phyloP scores from a whole-genome alignment of 2,888 invertebrate species.

The Acleris holmiana region DNA sequence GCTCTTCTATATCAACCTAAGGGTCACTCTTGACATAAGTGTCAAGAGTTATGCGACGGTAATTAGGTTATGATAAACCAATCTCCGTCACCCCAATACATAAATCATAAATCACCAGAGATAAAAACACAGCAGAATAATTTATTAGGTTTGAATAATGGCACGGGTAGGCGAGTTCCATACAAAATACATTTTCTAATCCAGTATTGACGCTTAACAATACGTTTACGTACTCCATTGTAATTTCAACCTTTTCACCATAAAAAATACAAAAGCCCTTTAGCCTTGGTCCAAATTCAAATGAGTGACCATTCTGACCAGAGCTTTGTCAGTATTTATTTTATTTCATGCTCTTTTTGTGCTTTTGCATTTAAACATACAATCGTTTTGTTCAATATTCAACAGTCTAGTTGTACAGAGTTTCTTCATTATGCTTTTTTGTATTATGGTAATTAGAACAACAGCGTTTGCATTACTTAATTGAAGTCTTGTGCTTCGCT shows the following conservation, averaged over 20 bases:
- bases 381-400: slow-evolving; percentile 17
- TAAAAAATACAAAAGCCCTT: slow-evolving; percentile 24
- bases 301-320: slow-evolving; percentile 20
- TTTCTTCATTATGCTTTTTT: not conserved
- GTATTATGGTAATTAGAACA: too few relatives aligned
- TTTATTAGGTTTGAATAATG: too few relatives aligned
- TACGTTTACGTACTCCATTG: slow-evolving; percentile 10
- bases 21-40: too few relatives aligned
- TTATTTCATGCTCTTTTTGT: slow-evolving; percentile 20
- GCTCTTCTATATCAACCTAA: too few relatives aligned
- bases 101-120: too few relatives aligned
- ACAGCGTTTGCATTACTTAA: too few relatives aligned
- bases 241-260: slow-evolving; percentile 23
- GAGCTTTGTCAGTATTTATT: slow-evolving; percentile 17
- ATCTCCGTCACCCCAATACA: too few relatives aligned
- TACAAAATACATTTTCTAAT: slow-evolving; percentile 2
- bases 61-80: too few relatives aligned
- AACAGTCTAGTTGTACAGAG: not conserved
- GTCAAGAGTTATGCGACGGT: too few relatives aligned
- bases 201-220: slow-evolving; percentile 18
- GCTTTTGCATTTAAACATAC: slow-evolving; percentile 30
- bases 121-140: too few relatives aligned
- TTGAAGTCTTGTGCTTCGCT: too few relatives aligned
- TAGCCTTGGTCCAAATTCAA: slow-evolving; percentile 22
- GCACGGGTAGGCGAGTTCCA: not conserved